Evolutionary conservation across 30 jellyfish, hydroid and myxozoan genomes (phyloP).

Genomic region (Catostylus mosaicus): DNA sequence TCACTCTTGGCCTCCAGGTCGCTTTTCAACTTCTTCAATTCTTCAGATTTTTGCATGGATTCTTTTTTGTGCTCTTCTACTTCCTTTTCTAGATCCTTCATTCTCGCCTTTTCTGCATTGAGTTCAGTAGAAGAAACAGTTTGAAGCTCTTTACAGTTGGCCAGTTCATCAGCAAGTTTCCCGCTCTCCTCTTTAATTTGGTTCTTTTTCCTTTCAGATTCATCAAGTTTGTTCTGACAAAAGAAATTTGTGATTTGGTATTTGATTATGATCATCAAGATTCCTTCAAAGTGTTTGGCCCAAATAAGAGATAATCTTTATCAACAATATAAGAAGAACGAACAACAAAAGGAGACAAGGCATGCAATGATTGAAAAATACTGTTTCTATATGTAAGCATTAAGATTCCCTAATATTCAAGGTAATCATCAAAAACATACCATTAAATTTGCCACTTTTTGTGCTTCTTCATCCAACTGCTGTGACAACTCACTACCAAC

Average conservation of each 20-base stretch:
- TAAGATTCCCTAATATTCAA: no score
- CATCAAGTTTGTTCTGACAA: constrained; percentile 26
- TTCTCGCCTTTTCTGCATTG: background rate
- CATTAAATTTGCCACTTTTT: constrained; percentile 36
- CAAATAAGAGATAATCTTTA: no score
- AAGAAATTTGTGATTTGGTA: no score
- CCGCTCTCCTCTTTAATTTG: background rate
- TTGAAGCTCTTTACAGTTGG: constrained; percentile 14
- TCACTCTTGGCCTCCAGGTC: constrained; percentile 28
- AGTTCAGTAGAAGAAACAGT: background rate
- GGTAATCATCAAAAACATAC: no score
- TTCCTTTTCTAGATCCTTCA: constrained; percentile 19
- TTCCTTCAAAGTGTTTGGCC: no score
- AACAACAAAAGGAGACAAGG: no score
- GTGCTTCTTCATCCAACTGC: constrained; percentile 60
- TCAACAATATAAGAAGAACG: no score
- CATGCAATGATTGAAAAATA: no score
- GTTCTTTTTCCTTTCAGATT: background rate
- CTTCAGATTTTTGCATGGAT: constrained; percentile 11
- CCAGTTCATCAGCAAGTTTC: constrained; percentile 16
- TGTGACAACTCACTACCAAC: constrained; percentile 68
- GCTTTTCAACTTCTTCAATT: constrained; percentile 15
- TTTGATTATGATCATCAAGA: no score
- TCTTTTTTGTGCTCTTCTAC: constrained; percentile 13
- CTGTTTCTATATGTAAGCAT: no score